Percentiles rank a stretch among this genome's conserved stretches.
Evolutionary conservation across 2,113 vertebrate genomes (phyloP).

Genomic region (Nothoprocta perdicaria): DNA sequence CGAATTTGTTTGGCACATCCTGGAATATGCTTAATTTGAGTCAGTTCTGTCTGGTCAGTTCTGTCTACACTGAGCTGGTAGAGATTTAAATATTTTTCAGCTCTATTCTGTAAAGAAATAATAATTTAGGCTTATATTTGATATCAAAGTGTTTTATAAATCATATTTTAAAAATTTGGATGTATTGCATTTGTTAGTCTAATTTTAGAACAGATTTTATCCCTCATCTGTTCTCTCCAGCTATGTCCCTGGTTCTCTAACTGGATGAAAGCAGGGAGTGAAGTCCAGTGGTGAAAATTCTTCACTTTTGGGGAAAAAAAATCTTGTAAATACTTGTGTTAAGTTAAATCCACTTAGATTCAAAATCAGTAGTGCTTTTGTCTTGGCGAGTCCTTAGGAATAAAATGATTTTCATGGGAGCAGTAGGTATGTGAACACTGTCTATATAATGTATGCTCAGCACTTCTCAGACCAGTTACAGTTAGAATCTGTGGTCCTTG

Average conservation of each 20-base stretch:
- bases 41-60: neutral
- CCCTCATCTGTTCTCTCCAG: neutral
- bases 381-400: no score
- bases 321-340: neutral
- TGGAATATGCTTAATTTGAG: neutral
- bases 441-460: neutral
- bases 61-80: neutral
- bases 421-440: neutral
- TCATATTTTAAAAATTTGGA: neutral
- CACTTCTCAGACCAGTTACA: neutral
- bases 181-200: neutral
- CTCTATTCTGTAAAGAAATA: neutral
- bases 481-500: neutral
- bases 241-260: fast-evolving
- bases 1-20: neutral
- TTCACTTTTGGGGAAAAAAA: neutral
- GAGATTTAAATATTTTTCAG: neutral
- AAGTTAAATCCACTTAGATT: neutral
- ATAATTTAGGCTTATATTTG: neutral
- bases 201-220: neutral
- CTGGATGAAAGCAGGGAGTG: neutral
- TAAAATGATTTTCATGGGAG: neutral
- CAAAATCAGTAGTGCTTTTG: no score
- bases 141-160: neutral
- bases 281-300: neutral